Percentiles rank a stretch among this genome's conserved stretches.
Evolutionary conservation across 2,797 vertebrate species (phyloP).

Genomic region (Podarcis siculus): DNA sequence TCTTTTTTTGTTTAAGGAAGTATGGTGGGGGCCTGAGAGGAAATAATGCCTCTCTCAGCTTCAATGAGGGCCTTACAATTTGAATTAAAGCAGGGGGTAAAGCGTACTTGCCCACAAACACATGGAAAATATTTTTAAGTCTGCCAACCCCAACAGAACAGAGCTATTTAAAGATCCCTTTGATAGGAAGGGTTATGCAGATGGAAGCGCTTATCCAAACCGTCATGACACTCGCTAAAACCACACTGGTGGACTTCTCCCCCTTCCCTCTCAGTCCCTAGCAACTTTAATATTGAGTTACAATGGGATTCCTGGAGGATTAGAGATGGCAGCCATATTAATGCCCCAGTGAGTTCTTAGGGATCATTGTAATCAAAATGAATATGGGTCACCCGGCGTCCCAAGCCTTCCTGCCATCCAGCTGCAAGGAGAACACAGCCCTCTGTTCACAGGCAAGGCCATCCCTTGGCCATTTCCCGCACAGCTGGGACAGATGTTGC

Average conservation of each 20-base stretch:
- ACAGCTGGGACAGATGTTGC: slow-evolving; percentile 73
- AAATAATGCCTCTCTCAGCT: slow-evolving; percentile 60
- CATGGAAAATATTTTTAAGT: slow-evolving; percentile 30
- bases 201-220: slow-evolving; percentile 61
- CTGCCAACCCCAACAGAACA: background rate
- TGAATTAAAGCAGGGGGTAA: slow-evolving; percentile 58
- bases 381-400: slow-evolving; percentile 67
- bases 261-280: slow-evolving; percentile 41
- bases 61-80: slow-evolving; percentile 62
- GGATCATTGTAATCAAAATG: slow-evolving; percentile 72
- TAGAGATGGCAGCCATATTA: slow-evolving; percentile 65
- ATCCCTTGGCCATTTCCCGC: slow-evolving; percentile 62
- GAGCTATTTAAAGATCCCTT: slow-evolving; percentile 53
- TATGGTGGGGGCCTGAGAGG: background rate
- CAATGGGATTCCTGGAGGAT: slow-evolving; percentile 77
- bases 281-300: slow-evolving; percentile 61
- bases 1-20: too few relatives aligned
- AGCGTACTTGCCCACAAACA: slow-evolving; percentile 50
- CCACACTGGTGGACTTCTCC: background rate
- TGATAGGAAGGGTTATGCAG: slow-evolving; percentile 61
- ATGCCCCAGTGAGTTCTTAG: slow-evolving; percentile 69
- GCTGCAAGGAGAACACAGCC: slow-evolving; percentile 80
- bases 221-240: slow-evolving; percentile 66
- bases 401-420: slow-evolving; percentile 74
- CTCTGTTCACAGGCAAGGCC: slow-evolving; percentile 75